phyloP scores from a whole-genome alignment of 2,888 invertebrate species.

The Pandemis cinnamomeana region DNA sequence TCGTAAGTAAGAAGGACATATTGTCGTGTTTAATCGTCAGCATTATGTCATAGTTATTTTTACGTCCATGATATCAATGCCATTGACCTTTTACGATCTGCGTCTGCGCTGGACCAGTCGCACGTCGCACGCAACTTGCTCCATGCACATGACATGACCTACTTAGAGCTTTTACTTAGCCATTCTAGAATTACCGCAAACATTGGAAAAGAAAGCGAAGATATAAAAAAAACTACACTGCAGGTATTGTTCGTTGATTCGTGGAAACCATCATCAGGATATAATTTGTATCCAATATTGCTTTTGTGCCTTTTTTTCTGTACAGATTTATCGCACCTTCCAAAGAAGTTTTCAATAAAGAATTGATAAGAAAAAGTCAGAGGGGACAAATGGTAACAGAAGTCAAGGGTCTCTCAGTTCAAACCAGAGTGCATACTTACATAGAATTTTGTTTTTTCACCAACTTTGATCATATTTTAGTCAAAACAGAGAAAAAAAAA shows the following conservation, averaged over 20 bases:
- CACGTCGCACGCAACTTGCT: conserved; percentile 8
- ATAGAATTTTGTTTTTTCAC: not conserved
- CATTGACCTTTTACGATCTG: conserved; percentile 42
- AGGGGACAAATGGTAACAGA: not conserved
- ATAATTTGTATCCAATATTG: no score
- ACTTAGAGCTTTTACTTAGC: conserved; percentile 21
- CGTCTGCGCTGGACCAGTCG: conserved; percentile 8
- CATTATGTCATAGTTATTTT: conserved; percentile 44
- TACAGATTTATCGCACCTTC: no score
- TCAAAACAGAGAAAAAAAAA: not conserved
- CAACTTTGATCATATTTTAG: not conserved
- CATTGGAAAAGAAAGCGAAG: not conserved
- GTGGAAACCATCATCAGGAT: no score
- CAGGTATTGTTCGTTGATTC: no score
- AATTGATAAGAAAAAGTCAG: not conserved
- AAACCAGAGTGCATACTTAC: not conserved
- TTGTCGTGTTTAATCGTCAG: conserved; percentile 31
- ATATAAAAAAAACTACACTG: no score
- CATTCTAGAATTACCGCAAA: not conserved
- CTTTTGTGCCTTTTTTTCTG: no score
- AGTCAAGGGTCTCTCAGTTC: not conserved
- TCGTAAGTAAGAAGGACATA: conserved; percentile 32
- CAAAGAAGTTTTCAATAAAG: no score
- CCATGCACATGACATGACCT: conserved; percentile 37
- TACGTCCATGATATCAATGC: conserved; percentile 41